Evolutionary conservation across 2,113 vertebrate species (phyloP).

Genomic region (Perca schrenkii): DNA sequence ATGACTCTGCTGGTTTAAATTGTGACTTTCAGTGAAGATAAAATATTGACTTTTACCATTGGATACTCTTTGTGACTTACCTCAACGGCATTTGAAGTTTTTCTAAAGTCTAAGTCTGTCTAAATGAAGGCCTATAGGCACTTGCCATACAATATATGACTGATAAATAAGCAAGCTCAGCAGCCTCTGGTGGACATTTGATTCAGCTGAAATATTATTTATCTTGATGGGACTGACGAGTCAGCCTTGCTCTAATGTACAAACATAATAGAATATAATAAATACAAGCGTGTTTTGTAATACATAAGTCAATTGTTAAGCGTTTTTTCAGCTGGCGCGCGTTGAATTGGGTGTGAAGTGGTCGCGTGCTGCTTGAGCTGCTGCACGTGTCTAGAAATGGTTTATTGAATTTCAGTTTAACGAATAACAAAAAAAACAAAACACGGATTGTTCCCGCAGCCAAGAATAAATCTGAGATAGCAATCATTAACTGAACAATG

Average conservation of each 20-base stretch:
- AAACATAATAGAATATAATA: too few species aligned
- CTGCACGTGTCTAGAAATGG: background rate
- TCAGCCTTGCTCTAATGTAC: background rate
- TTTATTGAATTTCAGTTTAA: background rate
- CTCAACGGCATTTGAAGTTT: background rate
- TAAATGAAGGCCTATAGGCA: background rate
- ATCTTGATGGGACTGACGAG: background rate
- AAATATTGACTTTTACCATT: background rate
- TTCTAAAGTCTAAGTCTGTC: background rate
- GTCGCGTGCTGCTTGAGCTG: slow-evolving; percentile 33
- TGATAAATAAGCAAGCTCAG: background rate
- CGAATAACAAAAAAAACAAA: background rate
- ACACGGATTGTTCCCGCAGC: background rate
- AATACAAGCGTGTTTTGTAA: background rate
- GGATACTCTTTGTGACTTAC: background rate
- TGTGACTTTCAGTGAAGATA: background rate
- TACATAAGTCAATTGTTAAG: background rate
- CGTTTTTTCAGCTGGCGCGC: background rate
- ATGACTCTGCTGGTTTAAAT: background rate
- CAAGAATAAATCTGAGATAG: background rate
- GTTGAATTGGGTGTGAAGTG: slow-evolving; percentile 7
- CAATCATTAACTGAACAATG: background rate
- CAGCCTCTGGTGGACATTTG: background rate
- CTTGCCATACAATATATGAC: background rate
- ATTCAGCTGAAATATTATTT: background rate